A percentile compares a stretch with the other conserved stretches of the same genome.
Evolutionary conservation across 2,113 vertebrate genomes (phyloP).

Genomic region (Rhabdomys dilectus): DNA sequence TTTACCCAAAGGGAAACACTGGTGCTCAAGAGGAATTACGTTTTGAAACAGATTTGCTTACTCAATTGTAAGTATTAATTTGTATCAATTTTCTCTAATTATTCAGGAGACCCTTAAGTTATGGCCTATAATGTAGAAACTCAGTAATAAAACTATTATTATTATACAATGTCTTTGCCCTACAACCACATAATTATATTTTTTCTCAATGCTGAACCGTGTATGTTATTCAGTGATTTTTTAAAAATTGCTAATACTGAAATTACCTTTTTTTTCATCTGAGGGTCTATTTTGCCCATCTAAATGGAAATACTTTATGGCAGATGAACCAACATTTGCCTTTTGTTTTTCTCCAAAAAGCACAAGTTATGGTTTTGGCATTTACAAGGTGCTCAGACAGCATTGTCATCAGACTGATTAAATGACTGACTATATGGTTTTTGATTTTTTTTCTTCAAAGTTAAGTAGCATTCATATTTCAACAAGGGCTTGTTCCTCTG

Average conservation of each 20-base stretch:
- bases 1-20: not conserved
- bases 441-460: conserved; percentile 25
- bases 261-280: conserved; percentile 6
- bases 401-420: conserved; percentile 57
- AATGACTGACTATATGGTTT: conserved; percentile 22
- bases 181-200: not conserved
- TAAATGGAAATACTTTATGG: conserved; percentile 25
- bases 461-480: conserved; percentile 67
- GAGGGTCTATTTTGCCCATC: not conserved
- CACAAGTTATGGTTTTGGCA: not conserved
- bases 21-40: not conserved
- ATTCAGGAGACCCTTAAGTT: not conserved
- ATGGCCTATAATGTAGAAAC: not conserved
- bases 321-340: not conserved
- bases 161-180: not conserved
- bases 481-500: conserved; percentile 54
- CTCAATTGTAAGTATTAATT: conserved; percentile 5
- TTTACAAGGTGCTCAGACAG: not conserved
- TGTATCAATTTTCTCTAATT: not conserved
- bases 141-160: not conserved
- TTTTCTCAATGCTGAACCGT: not conserved
- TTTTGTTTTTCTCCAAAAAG: not conserved
- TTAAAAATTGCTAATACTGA: not conserved
- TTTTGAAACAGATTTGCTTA: not conserved
- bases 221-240: not conserved